Conservation (phyloP, 2,797 vertebrate genomes). For the Coluber constrictor region DNA sequence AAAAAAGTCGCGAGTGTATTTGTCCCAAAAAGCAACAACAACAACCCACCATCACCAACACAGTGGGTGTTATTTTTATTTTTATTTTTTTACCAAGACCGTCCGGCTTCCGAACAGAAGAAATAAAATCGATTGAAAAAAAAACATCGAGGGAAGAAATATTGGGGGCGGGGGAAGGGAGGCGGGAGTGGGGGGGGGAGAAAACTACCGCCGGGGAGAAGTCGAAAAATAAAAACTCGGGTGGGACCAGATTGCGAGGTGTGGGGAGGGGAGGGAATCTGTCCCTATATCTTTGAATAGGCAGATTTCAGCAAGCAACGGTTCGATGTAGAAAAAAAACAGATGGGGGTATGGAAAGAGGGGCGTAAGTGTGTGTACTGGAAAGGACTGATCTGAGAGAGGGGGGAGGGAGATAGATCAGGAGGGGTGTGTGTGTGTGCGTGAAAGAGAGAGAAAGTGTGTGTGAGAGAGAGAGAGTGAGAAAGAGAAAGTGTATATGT, state of each 20-base stretch:
- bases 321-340: slow-evolving; percentile 29
- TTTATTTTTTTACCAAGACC: background rate
- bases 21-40: background rate
- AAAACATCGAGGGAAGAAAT: no score
- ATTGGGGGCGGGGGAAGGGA: background rate
- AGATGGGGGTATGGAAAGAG: slow-evolving; percentile 19
- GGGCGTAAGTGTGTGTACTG: slow-evolving; percentile 1
- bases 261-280: no score
- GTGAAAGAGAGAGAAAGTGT: background rate
- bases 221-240: background rate
- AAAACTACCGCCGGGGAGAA: background rate
- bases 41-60: background rate
- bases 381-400: slow-evolving; percentile 58
- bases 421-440: slow-evolving; percentile 14
- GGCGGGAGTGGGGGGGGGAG: rapidly evolving
- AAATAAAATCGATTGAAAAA: background rate
- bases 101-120: background rate
- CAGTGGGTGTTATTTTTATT: background rate
- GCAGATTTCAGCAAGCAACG: slow-evolving; percentile 43
- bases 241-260: background rate
- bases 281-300: background rate
- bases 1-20: background rate
- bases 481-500: background rate
- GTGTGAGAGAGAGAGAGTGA: background rate
- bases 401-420: slow-evolving; percentile 33